phyloP scores from a whole-genome alignment of 2,113 vertebrate genomes.

The Gambusia holbrooki region DNA sequence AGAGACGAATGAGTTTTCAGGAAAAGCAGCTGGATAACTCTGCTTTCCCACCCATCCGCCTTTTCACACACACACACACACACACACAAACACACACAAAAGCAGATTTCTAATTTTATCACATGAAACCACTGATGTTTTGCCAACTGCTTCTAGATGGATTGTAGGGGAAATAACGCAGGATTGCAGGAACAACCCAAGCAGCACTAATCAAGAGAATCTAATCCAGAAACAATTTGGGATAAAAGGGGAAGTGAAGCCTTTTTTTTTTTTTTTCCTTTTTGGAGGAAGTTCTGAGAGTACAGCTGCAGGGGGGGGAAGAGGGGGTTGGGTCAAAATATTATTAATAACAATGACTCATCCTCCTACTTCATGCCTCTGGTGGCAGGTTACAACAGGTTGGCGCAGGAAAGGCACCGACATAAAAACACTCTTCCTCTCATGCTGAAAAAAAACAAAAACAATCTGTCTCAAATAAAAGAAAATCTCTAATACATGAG shows the following conservation, averaged over 20 bases:
- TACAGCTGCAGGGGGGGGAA: not conserved
- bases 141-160: slow-evolving; percentile 3
- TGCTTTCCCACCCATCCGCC: slow-evolving; percentile 22
- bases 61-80: not conserved
- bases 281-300: not conserved
- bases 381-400: slow-evolving; percentile 51
- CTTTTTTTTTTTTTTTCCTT: not conserved
- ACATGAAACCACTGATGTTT: slow-evolving; percentile 22
- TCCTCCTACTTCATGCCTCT: not conserved
- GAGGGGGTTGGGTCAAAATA: slow-evolving; percentile 25
- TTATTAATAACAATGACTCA: not conserved
- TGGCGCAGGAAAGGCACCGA: not conserved
- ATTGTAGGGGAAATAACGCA: not conserved
- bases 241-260: not conserved
- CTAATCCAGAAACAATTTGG: not conserved
- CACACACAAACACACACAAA: no score
- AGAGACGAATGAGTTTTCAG: slow-evolving; percentile 28
- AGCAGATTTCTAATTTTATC: slow-evolving; percentile 47
- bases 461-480: no score
- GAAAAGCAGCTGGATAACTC: slow-evolving; percentile 27
- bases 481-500: no score
- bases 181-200: not conserved
- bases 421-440: not conserved
- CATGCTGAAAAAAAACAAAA: not conserved
- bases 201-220: not conserved